Percentiles rank a stretch among this genome's conserved stretches.
These are phyloP conservation scores for Notothenia rossii DNA, from an alignment of 2,113 vertebrate species.

Conservation along the genomic window DNA sequence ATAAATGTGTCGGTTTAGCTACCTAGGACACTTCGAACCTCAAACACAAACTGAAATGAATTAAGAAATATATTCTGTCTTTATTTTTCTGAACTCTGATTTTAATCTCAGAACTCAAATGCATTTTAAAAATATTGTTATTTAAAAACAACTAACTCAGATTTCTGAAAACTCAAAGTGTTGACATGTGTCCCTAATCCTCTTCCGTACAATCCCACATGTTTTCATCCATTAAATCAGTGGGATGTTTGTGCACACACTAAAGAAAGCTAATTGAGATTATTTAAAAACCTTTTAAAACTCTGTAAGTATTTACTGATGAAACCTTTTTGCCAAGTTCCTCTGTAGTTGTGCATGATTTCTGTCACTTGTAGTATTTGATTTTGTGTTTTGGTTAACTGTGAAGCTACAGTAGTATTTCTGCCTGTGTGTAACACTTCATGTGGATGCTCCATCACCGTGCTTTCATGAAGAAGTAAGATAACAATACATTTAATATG, in stretches of 20 bases:
- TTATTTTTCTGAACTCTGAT: too few relatives aligned
- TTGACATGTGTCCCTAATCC: too few relatives aligned
- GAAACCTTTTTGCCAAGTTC: constrained; percentile 15
- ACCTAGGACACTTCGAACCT: too few relatives aligned
- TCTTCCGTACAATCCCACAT: too few relatives aligned
- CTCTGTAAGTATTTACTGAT: constrained; percentile 4
- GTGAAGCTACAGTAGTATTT: constrained; percentile 44
- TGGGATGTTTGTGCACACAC: constrained; percentile 33
- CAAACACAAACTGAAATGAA: too few relatives aligned
- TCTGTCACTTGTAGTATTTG: constrained; percentile 47
- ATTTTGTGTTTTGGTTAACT: constrained; percentile 64
- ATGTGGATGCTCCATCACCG: constrained; percentile 61
- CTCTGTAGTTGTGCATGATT: constrained; percentile 68
- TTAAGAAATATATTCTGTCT: too few relatives aligned
- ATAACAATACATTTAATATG: not conserved
- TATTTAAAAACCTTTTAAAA: constrained; percentile 25
- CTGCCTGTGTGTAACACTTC: constrained; percentile 77
- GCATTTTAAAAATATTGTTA: too few relatives aligned
- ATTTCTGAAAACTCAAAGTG: too few relatives aligned
- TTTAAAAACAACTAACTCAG: too few relatives aligned
- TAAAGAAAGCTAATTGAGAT: constrained; percentile 39
- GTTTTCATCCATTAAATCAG: not conserved
- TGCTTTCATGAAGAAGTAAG: constrained; percentile 37
- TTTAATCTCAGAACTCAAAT: too few relatives aligned
- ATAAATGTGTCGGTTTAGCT: too few relatives aligned